phyloP scores from a whole-genome alignment of 2,888 invertebrate genomes.

The Drepanosiphum platanoidis region DNA sequence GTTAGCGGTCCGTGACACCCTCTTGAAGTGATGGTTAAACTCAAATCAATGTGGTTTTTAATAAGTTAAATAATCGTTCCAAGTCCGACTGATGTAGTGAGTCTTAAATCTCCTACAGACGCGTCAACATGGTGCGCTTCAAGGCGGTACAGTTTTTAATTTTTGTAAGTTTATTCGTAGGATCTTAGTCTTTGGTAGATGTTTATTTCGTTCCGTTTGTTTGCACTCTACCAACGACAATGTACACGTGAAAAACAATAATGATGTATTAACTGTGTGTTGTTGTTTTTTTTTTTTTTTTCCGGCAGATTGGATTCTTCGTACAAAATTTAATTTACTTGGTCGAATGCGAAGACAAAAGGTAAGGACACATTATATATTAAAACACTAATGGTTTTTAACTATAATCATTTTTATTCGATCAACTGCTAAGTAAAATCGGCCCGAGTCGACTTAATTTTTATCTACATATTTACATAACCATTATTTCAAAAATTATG shows the following conservation, averaged over 20 bases:
- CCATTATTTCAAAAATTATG: too few species aligned
- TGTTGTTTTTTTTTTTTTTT: neutral
- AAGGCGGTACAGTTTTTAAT: neutral
- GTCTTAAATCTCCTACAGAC: constrained; percentile 11
- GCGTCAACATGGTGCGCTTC: constrained; percentile 25
- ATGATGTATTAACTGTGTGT: neutral
- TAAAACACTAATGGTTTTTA: too few species aligned
- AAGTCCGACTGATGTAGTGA: constrained; percentile 10
- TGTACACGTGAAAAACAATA: neutral
- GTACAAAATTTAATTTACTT: neutral
- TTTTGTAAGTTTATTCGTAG: constrained; percentile 14
- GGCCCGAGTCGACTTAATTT: too few species aligned
- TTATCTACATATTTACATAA: too few species aligned
- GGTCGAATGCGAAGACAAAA: constrained; percentile 40
- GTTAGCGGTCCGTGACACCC: constrained; percentile 50
- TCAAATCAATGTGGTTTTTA: constrained; percentile 29
- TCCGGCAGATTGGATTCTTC: constrained; percentile 22
- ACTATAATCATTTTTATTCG: too few species aligned
- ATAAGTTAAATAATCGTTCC: neutral
- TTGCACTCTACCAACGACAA: neutral
- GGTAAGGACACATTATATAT: constrained; percentile 9
- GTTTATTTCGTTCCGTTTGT: neutral
- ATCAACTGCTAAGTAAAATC: too few species aligned
- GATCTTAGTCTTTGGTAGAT: neutral
- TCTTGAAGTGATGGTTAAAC: constrained; percentile 30